phyloP scores from a whole-genome alignment of 2,888 invertebrate genomes.

The Litoditis marina region DNA sequence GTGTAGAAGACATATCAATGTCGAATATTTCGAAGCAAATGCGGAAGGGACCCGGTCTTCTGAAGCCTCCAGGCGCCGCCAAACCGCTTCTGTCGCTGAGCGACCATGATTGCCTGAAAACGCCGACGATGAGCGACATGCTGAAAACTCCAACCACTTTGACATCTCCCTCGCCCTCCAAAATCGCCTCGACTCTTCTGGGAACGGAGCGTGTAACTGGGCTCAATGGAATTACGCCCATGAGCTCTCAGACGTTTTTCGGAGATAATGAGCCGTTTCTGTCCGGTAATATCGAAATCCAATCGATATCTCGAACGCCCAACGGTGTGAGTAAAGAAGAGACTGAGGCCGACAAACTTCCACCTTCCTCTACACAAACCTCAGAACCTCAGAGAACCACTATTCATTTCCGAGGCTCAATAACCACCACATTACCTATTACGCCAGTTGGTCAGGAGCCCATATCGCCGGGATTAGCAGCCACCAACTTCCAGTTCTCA shows the following conservation, averaged over 20 bases:
- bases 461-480: conserved; percentile 36
- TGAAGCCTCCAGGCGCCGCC: conserved; percentile 14
- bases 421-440: conserved; percentile 11
- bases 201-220: conserved; percentile 22
- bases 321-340: not conserved
- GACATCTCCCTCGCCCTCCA: conserved; percentile 18
- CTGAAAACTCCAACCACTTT: conserved; percentile 33
- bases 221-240: conserved; percentile 33
- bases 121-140: conserved; percentile 51
- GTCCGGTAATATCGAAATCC: conserved; percentile 31
- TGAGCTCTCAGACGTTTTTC: conserved; percentile 43
- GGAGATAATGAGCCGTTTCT: conserved; percentile 47
- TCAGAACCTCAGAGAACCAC: conserved; percentile 9
- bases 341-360: not conserved
- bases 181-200: conserved; percentile 15
- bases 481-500: conserved; percentile 60
- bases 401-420: conserved; percentile 15
- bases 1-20: no score
- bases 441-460: conserved; percentile 9
- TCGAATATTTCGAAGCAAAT: conserved; percentile 14
- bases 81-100: conserved; percentile 22
- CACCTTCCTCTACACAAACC: not conserved
- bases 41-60: conserved; percentile 19
- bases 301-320: conserved; percentile 2
- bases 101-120: conserved; percentile 48